Evolutionary conservation across 1,140 invertebrate species (phyloP).

Genomic region (Heliconius eleuchia): DNA sequence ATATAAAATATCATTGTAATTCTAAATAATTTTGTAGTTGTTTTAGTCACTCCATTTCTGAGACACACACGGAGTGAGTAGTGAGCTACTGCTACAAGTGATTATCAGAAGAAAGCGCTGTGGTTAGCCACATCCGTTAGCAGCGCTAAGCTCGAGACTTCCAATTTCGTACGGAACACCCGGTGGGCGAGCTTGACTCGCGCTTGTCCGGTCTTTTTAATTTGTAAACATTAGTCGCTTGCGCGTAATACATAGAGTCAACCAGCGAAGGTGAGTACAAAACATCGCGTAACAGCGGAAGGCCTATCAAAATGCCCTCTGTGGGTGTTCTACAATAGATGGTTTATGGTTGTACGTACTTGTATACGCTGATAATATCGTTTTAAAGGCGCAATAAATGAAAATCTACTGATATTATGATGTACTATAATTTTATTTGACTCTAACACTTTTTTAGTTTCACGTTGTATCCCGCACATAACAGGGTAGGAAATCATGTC

Average conservation of each 20-base stretch:
- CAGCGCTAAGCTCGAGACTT: too few species aligned
- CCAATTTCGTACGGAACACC: too few species aligned
- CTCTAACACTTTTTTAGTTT: too few species aligned
- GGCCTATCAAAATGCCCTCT: slow-evolving; percentile 57
- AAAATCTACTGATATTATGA: neutral
- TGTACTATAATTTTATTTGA: too few species aligned
- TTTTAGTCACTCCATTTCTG: neutral
- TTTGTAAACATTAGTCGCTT: neutral
- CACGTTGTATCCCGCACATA: too few species aligned
- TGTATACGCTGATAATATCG: neutral
- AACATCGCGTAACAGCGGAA: slow-evolving; percentile 68
- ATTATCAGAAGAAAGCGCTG: too few species aligned
- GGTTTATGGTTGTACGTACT: slow-evolving; percentile 24
- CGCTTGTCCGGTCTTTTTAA: neutral
- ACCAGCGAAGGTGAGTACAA: slow-evolving; percentile 44
- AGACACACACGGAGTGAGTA: too few species aligned
- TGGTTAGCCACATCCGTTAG: too few species aligned
- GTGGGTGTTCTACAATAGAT: slow-evolving; percentile 59
- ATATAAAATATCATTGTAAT: neutral
- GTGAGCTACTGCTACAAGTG: too few species aligned
- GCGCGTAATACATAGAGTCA: neutral
- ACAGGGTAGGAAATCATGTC: too few species aligned
- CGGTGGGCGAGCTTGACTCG: too few species aligned
- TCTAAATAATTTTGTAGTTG: neutral
- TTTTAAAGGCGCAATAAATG: neutral